Conservation (phyloP, 92 coral and sea anemone genomes). For the Actinernus sp. region DNA sequence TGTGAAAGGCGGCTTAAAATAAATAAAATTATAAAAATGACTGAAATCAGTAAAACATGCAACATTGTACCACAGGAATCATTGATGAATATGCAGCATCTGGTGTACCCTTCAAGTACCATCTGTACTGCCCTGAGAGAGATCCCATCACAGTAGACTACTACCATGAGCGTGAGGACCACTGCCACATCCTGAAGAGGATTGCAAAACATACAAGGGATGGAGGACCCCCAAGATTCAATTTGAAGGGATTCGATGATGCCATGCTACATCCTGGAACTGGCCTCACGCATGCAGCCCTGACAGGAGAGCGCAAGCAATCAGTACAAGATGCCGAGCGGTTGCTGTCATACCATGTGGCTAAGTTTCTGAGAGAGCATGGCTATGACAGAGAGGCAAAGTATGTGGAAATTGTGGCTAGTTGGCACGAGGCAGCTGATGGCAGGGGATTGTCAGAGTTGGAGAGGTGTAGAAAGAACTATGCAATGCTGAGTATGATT, state of each 20-base stretch:
- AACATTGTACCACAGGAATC: conserved; percentile 49
- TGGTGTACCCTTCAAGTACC: conserved; percentile 20
- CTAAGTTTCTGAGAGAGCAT: conserved; percentile 54
- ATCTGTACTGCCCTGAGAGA: conserved; percentile 44
- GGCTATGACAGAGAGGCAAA: too few relatives aligned
- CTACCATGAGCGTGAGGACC: conserved; percentile 54
- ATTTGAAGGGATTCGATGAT: conserved; percentile 59
- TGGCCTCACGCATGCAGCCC: conserved; percentile 53
- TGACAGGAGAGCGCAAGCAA: conserved; percentile 50
- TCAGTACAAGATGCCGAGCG: conserved; percentile 67
- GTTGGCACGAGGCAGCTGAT: conserved; percentile 85
- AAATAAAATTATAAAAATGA: too few relatives aligned
- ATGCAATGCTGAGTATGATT: conserved; percentile 75
- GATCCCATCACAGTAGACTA: conserved; percentile 35
- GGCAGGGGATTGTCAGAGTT: conserved; percentile 75
- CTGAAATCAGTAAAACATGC: too few relatives aligned
- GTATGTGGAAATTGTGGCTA: conserved; percentile 57
- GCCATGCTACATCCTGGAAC: conserved; percentile 50
- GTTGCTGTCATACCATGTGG: conserved; percentile 62
- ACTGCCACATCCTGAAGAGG: conserved; percentile 38
- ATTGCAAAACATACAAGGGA: conserved; percentile 45
- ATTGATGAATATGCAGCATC: neutral
- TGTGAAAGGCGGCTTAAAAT: too few relatives aligned
- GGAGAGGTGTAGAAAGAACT: conserved; percentile 62
- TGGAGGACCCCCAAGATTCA: conserved; percentile 28